Percentiles rank a stretch among this genome's conserved stretches.
Evolutionary conservation across 2,797 vertebrate species (phyloP).

Genomic region (Sebastes matsubarae): DNA sequence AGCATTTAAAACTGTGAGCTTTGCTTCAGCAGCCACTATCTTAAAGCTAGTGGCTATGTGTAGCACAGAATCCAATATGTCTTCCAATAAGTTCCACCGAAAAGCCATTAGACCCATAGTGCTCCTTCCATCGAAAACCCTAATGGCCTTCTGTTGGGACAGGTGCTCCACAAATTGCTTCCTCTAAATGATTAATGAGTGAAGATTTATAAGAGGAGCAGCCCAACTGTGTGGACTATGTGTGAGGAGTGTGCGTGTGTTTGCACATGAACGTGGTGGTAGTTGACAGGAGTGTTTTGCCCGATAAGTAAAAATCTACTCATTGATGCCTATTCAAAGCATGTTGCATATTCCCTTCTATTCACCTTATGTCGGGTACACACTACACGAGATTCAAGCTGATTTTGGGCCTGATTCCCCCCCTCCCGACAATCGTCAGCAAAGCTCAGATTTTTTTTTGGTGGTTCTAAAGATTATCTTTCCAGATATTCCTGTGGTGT

Average conservation of each 20-base stretch:
- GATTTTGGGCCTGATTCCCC: too few species aligned
- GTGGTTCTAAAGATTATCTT: too few species aligned
- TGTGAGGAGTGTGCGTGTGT: background rate
- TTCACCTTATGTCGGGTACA: too few species aligned
- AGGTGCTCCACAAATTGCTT: constrained; percentile 84
- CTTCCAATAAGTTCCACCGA: constrained; percentile 77
- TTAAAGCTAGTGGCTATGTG: constrained; percentile 53
- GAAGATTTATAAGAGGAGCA: constrained; percentile 65
- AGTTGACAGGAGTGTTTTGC: constrained; percentile 1
- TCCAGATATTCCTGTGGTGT: too few species aligned
- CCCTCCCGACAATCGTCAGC: too few species aligned
- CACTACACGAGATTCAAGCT: too few species aligned
- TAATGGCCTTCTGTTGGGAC: constrained; percentile 81
- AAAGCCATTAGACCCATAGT: constrained; percentile 76
- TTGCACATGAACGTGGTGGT: background rate
- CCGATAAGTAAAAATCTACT: background rate
- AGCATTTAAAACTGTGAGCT: constrained; percentile 9
- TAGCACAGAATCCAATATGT: constrained; percentile 76
- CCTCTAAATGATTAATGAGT: constrained; percentile 84
- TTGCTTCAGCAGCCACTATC: constrained; percentile 34
- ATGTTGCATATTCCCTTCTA: background rate
- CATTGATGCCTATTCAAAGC: constrained; percentile 14
- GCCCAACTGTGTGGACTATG: constrained; percentile 26
- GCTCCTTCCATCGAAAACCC: constrained; percentile 73
- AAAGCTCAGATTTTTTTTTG: fast-evolving